These are phyloP conservation scores for Pseudochirops corinnae DNA, from an alignment of 2,797 vertebrate genomes.

Conservation along the genomic window DNA sequence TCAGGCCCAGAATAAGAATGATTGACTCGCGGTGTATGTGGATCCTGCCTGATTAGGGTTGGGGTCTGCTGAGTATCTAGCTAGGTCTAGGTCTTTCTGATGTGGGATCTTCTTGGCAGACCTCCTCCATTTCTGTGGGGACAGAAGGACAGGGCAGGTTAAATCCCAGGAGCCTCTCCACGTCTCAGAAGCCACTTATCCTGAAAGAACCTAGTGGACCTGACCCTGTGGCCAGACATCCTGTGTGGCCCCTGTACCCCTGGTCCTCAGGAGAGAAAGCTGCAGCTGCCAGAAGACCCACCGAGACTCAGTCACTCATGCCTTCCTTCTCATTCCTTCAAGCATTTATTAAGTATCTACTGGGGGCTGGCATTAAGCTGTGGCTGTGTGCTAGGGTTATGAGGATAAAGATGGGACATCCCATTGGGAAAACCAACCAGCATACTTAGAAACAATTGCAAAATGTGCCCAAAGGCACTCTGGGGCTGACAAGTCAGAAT, in stretches of 20 bases:
- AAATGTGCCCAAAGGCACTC: rapidly evolving
- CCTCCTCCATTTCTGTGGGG: conserved; percentile 24
- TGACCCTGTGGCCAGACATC: too few relatives aligned
- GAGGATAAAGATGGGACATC: neutral
- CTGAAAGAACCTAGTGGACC: neutral
- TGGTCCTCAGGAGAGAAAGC: neutral
- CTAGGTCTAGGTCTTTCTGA: neutral
- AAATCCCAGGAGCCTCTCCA: neutral
- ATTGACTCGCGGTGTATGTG: conserved; percentile 72
- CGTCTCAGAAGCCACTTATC: neutral
- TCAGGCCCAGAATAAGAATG: neutral
- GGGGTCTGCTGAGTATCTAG: neutral
- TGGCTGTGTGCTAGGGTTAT: neutral
- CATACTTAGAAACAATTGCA: rapidly evolving
- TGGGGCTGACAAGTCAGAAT: rapidly evolving
- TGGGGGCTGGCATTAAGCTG: rapidly evolving
- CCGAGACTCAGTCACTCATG: neutral
- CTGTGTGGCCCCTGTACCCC: neutral
- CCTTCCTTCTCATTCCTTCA: neutral
- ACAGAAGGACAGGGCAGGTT: neutral
- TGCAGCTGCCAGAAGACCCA: too few relatives aligned
- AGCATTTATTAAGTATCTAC: too few relatives aligned
- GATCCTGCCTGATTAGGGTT: conserved; percentile 3
- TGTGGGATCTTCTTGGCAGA: neutral
- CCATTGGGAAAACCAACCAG: neutral